These are phyloP conservation scores for Enhydra lutris DNA, from an alignment of 2,113 vertebrate species.

Conservation along the genomic window DNA sequence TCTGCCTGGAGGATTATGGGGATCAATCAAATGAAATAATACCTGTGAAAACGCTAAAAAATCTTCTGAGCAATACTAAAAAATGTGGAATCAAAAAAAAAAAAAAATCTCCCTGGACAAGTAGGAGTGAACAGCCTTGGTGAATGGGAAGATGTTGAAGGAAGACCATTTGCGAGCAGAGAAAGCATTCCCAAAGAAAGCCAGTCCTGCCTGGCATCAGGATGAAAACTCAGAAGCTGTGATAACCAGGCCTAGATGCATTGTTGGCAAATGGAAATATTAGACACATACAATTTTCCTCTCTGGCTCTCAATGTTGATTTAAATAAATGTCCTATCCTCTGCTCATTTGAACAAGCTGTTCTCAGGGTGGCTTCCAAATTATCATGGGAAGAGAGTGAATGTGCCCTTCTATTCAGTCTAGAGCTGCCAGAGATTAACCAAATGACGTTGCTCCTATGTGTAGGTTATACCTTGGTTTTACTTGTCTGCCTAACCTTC, in stretches of 20 bases:
- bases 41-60: not conserved
- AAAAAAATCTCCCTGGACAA: not conserved
- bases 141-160: not conserved
- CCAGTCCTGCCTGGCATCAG: too few species aligned
- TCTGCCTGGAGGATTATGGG: not conserved
- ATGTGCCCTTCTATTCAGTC: not conserved
- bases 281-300: not conserved
- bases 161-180: not conserved
- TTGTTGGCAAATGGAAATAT: not conserved
- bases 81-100: not conserved
- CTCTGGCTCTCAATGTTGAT: not conserved
- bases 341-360: not conserved
- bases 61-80: not conserved
- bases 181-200: not conserved
- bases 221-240: not conserved
- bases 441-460: not conserved
- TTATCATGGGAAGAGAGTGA: not conserved
- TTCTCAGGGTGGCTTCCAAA: not conserved
- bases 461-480: not conserved
- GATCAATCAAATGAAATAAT: constrained; percentile 2
- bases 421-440: not conserved
- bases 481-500: not conserved
- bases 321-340: not conserved
- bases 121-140: not conserved
- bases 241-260: not conserved